Percentiles rank a stretch among this genome's conserved stretches.
These are phyloP conservation scores for Leucophenga maculata DNA, from an alignment of 2,888 invertebrate genomes.

Conservation along the genomic window DNA sequence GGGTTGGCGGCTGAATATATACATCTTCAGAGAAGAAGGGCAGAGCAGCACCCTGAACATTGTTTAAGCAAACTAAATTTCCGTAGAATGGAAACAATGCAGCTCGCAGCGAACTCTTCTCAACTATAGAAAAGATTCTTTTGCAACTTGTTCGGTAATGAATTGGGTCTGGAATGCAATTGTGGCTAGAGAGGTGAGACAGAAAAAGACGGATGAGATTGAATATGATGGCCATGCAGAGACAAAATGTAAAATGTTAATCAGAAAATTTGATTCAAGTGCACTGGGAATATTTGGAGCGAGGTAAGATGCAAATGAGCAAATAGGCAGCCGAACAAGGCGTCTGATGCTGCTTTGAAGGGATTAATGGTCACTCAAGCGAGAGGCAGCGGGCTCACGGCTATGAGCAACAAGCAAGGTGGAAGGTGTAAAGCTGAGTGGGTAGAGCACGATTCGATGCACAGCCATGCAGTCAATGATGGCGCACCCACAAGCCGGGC, in stretches of 20 bases:
- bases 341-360: neutral
- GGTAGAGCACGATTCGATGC: too few relatives aligned
- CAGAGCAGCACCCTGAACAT: neutral
- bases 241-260: constrained; percentile 7
- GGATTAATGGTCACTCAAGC: neutral
- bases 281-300: neutral
- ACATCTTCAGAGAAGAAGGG: neutral
- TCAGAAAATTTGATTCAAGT: constrained; percentile 8
- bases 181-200: neutral
- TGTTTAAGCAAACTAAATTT: constrained; percentile 12
- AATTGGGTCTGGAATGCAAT: constrained; percentile 13
- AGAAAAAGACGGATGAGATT: neutral
- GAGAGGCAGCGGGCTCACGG: neutral
- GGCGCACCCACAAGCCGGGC: neutral
- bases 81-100: constrained; percentile 1
- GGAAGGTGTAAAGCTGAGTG: neutral
- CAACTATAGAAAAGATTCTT: neutral
- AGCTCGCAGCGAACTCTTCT: neutral
- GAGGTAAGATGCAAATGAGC: neutral
- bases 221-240: neutral
- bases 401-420: neutral
- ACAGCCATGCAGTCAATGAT: neutral
- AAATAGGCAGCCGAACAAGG: neutral
- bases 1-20: neutral
- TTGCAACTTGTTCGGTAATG: neutral